A percentile compares a stretch with the other conserved stretches of the same genome.
Conservation (phyloP, 2,113 vertebrate species). For the Megaptera novaeangliae region DNA sequence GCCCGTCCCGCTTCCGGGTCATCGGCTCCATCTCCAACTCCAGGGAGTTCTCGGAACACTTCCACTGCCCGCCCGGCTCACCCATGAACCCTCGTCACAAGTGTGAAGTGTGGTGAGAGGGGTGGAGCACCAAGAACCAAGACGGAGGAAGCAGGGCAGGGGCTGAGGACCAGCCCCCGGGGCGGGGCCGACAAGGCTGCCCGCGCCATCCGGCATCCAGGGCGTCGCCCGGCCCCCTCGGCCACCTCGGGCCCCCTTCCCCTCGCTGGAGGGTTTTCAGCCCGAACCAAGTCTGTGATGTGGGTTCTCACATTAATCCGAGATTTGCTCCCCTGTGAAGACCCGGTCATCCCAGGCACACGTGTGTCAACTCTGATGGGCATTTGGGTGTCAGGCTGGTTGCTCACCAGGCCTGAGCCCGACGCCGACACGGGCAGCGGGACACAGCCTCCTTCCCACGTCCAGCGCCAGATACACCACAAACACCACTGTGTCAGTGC, state of each 20-base stretch:
- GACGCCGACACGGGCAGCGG: neutral
- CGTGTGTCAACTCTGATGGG: neutral
- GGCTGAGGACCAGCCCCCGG: neutral
- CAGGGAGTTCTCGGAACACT: slow-evolving; percentile 91
- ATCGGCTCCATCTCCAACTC: slow-evolving; percentile 95
- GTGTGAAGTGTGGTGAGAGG: slow-evolving; percentile 96
- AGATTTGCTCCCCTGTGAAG: slow-evolving; percentile 74
- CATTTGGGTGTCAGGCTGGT: accelerated
- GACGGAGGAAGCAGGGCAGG: neutral
- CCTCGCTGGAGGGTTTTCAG: accelerated
- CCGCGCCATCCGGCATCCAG: neutral
- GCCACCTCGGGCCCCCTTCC: slow-evolving; percentile 22
- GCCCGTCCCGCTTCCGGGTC: slow-evolving; percentile 94
- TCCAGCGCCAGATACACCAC: slow-evolving; percentile 14
- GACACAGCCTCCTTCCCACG: neutral
- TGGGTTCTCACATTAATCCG: neutral
- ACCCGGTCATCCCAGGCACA: neutral
- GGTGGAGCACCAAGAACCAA: neutral
- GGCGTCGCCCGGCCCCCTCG: neutral
- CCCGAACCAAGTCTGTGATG: accelerated
- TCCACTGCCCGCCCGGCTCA: slow-evolving; percentile 84
- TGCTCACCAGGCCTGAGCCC: neutral
- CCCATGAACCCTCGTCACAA: slow-evolving; percentile 95
- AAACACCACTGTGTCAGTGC: slow-evolving; percentile 62
- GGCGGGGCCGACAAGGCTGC: accelerated